Conservation (phyloP, 2,797 vertebrate genomes). For the Onychomys leucogaster region DNA sequence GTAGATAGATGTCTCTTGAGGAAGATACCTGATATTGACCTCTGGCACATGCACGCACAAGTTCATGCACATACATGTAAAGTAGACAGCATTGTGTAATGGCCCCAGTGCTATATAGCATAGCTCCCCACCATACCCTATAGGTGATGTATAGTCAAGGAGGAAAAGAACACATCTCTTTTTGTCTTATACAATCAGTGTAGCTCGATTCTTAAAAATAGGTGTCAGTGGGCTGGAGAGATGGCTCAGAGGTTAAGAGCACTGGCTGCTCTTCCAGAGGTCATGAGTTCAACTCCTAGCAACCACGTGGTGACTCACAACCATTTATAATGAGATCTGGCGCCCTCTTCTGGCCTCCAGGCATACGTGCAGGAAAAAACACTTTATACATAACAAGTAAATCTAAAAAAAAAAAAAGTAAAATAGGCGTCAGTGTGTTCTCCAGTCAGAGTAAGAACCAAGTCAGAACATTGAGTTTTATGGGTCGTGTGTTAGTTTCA, state of each 20-base stretch:
- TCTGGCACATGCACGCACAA: not conserved
- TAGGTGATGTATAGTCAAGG: not conserved
- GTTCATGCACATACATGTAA: not conserved
- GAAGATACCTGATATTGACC: not conserved
- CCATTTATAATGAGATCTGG: too few relatives aligned
- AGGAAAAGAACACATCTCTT: not conserved
- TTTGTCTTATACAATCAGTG: not conserved
- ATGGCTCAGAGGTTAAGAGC: too few relatives aligned
- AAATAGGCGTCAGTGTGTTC: not conserved
- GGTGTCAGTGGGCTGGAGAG: too few relatives aligned
- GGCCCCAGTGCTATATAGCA: not conserved
- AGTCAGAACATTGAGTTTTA: not conserved
- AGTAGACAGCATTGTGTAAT: not conserved
- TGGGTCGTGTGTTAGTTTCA: not conserved
- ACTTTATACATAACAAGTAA: not conserved
- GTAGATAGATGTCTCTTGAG: not conserved
- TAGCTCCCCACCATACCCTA: too few relatives aligned
- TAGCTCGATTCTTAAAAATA: not conserved
- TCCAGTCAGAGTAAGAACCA: not conserved
- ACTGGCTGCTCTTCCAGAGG: too few relatives aligned
- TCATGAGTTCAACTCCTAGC: too few relatives aligned
- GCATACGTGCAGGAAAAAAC: not conserved
- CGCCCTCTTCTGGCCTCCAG: not conserved
- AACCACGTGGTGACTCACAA: too few relatives aligned
- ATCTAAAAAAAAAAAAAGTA: not conserved